These are phyloP conservation scores for Drosophila sp. DNA, from an alignment of 1,140 invertebrate genomes.

Conservation along the genomic window DNA sequence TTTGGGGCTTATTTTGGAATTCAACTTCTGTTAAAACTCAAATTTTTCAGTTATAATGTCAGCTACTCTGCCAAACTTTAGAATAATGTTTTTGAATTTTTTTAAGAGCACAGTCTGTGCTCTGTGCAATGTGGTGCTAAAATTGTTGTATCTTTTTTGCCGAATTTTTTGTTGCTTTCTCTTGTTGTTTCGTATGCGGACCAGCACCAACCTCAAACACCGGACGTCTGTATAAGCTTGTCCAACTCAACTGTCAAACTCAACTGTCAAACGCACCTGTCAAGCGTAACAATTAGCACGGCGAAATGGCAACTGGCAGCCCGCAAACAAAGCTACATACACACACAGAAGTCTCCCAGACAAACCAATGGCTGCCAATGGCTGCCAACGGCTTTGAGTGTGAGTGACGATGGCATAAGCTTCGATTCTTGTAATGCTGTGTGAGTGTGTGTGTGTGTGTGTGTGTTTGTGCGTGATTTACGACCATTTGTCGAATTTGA, in stretches of 20 bases:
- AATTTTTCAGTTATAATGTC: not conserved
- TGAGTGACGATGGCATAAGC: conserved; percentile 15
- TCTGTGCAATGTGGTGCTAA: conserved; percentile 15
- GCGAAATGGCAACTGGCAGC: conserved; percentile 57
- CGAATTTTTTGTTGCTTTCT: not conserved
- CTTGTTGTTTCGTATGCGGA: not conserved
- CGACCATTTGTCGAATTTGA: conserved; percentile 77
- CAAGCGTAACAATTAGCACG: conserved; percentile 79
- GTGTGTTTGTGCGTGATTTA: conserved; percentile 62
- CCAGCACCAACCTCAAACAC: conserved; percentile 13
- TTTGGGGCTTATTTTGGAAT: not conserved
- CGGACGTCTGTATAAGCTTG: conserved; percentile 40
- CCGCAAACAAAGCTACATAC: conserved; percentile 44
- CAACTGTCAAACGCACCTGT: conserved; percentile 81
- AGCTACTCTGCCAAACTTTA: conserved; percentile 4
- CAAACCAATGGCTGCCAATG: conserved; percentile 18
- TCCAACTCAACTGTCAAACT: conserved; percentile 76
- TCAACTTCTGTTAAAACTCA: not conserved
- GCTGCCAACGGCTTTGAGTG: conserved; percentile 15
- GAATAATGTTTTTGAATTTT: conserved; percentile 1
- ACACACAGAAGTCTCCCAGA: conserved; percentile 5
- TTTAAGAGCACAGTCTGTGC: conserved; percentile 1
- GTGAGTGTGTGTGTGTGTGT: conserved; percentile 5
- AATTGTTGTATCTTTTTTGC: conserved; percentile 5
- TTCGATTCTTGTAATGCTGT: conserved; percentile 8